Evolutionary conservation across 2,888 invertebrate genomes (phyloP).

Genomic region (Theodoxus fluviatilis): DNA sequence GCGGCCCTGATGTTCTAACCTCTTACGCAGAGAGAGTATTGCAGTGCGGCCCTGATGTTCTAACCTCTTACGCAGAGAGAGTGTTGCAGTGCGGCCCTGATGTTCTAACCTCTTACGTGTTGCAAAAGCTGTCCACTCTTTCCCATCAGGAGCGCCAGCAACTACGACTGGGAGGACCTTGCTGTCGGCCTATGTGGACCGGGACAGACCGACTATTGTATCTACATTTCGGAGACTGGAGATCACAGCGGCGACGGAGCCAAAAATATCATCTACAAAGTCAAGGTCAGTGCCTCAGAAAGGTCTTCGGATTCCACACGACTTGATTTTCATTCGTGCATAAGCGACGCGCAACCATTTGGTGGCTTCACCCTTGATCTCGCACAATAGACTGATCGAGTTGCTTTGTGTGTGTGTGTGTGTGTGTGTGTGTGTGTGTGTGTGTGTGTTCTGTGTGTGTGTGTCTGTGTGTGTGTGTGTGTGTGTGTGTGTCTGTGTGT

Average conservation of each 20-base stretch:
- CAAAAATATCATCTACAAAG: slow-evolving; percentile 30
- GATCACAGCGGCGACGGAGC: slow-evolving; percentile 27
- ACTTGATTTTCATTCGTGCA: background rate
- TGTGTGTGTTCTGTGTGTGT: slow-evolving; percentile 12
- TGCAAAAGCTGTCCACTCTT: no score
- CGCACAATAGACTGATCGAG: background rate
- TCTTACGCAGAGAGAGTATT: no score
- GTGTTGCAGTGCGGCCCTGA: no score
- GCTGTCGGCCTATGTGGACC: slow-evolving; percentile 36
- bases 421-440: slow-evolving; percentile 16
- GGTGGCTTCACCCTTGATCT: no score
- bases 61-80: no score
- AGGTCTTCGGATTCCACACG: no score
- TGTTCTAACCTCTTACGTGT: no score
- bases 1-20: no score
- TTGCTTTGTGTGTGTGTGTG: slow-evolving; percentile 15
- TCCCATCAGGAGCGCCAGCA: slow-evolving; percentile 26
- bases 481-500: slow-evolving; percentile 6
- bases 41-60: no score
- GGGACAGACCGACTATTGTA: slow-evolving; percentile 25
- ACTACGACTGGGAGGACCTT: slow-evolving; percentile 41
- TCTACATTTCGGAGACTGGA: slow-evolving; percentile 36
- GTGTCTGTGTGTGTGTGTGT: slow-evolving; percentile 12
- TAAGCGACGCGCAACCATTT: background rate
- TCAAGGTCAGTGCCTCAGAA: slow-evolving; percentile 32